phyloP scores from a whole-genome alignment of 2,888 invertebrate species.

The Pristionchus entomophagus region DNA sequence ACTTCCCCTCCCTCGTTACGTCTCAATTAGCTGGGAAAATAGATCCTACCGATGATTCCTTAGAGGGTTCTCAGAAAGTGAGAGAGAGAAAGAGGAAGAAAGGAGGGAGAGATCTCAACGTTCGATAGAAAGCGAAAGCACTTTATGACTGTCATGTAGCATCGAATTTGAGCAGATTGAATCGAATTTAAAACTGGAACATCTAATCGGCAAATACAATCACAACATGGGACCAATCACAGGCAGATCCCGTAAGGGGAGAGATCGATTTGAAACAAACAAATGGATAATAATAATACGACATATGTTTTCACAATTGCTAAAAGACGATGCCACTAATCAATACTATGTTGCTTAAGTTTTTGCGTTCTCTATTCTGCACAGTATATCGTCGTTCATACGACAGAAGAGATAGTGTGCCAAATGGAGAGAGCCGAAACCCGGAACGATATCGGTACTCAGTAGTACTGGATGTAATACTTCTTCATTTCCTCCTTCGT shows the following conservation, averaged over 20 bases:
- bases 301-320: no score
- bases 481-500: slow-evolving; percentile 48
- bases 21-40: slow-evolving; percentile 27
- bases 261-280: neutral
- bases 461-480: slow-evolving; percentile 48
- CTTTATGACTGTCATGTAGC: slow-evolving; percentile 6
- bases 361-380: no score
- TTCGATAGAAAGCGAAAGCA: slow-evolving; percentile 12
- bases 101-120: neutral
- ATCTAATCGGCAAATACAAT: no score
- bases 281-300: neutral
- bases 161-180: neutral
- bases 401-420: no score
- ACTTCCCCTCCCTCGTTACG: neutral
- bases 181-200: slow-evolving; percentile 10
- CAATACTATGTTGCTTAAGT: no score
- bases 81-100: neutral
- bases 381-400: no score
- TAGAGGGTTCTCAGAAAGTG: slow-evolving; percentile 20
- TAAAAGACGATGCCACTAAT: no score
- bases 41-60: neutral
- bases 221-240: no score
- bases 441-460: no score
- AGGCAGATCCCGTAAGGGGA: neutral
- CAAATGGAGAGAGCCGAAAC: no score